These are phyloP conservation scores for Artibeus jamaicensis DNA, from an alignment of 2,797 vertebrate genomes.

Conservation along the genomic window DNA sequence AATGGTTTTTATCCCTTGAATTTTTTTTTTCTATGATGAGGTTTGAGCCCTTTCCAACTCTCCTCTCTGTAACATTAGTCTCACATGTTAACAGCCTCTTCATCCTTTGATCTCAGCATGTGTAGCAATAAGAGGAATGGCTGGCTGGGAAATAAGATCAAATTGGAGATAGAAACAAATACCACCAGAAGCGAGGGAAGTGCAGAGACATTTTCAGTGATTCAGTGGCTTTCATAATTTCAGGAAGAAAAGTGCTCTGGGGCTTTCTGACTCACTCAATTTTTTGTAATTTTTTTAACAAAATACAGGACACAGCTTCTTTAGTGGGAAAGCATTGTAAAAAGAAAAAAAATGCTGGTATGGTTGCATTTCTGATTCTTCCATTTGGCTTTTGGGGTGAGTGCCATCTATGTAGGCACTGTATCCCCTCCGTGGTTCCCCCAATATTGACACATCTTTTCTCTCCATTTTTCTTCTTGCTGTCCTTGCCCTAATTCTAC, in stretches of 20 bases:
- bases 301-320: neutral
- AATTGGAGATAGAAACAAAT: neutral
- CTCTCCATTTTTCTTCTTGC: neutral
- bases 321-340: slow-evolving; percentile 9
- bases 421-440: neutral
- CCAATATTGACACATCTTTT: neutral
- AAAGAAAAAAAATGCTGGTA: neutral
- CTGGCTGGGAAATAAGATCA: slow-evolving; percentile 27
- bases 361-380: neutral
- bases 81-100: neutral
- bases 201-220: neutral
- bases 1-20: neutral
- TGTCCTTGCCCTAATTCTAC: neutral
- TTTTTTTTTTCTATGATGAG: slow-evolving; percentile 49
- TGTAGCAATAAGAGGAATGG: neutral
- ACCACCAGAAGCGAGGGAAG: neutral
- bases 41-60: slow-evolving; percentile 17
- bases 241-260: neutral
- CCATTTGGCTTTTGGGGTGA: neutral
- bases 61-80: neutral
- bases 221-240: neutral
- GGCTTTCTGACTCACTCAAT: neutral
- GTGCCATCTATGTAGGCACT: neutral
- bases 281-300: neutral
- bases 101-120: slow-evolving; percentile 53